Percentiles rank a stretch among this genome's conserved stretches.
These are phyloP conservation scores for Aurelia aurita complex sp. Pacific DNA, from an alignment of 30 jellyfish, hydroid and myxozoan species.

Conservation along the genomic window DNA sequence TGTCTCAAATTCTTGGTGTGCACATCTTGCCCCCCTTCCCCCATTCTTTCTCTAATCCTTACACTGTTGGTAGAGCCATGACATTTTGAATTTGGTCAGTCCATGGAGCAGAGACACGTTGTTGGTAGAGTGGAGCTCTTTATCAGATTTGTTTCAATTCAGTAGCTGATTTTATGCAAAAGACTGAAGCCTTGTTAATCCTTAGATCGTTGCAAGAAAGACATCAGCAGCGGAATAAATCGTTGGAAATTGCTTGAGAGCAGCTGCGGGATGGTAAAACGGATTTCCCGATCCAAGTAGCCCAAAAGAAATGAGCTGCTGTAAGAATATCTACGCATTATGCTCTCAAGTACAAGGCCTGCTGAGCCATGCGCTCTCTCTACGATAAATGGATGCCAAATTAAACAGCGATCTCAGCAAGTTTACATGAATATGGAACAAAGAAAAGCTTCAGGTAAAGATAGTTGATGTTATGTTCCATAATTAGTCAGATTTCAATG, in stretches of 20 bases:
- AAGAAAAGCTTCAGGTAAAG: constrained; percentile 33
- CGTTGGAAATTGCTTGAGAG: constrained; percentile 27
- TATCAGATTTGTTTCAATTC: too few species aligned
- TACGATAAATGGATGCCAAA: constrained; percentile 29
- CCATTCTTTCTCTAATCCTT: too few species aligned
- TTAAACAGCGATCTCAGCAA: constrained; percentile 21
- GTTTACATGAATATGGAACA: constrained; percentile 12
- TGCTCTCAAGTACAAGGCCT: constrained; percentile 59
- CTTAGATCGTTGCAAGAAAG: constrained; percentile 6
- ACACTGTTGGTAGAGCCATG: too few species aligned
- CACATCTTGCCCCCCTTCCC: too few species aligned
- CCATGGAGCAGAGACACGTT: too few species aligned
- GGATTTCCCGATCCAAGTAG: constrained; percentile 3
- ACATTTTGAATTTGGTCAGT: too few species aligned
- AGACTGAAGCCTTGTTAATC: not conserved
- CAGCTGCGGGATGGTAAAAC: constrained; percentile 60
- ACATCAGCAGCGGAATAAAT: constrained; percentile 11
- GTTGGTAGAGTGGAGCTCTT: too few species aligned
- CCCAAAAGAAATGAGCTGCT: constrained; percentile 55
- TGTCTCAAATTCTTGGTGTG: too few species aligned
- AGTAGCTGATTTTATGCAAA: too few species aligned
- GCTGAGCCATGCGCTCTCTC: constrained; percentile 34
- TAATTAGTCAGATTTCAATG: too few species aligned
- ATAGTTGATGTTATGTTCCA: too few species aligned
- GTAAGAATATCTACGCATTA: constrained; percentile 20